phyloP scores from a whole-genome alignment of 2,888 invertebrate species.

The Exocentrus adspersus region DNA sequence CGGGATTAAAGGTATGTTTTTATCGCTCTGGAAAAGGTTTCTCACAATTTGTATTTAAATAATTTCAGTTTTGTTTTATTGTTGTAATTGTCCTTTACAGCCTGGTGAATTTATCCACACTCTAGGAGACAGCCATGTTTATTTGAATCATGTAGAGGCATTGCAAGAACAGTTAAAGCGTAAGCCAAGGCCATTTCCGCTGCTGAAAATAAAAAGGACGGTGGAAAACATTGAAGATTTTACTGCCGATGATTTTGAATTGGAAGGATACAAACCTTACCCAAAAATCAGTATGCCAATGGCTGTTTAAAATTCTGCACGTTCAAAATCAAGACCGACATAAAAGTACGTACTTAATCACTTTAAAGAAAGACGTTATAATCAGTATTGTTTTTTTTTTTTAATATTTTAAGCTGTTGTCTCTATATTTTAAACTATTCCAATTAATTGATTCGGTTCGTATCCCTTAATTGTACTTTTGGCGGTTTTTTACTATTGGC shows the following conservation, averaged over 20 bases:
- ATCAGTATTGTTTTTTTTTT: too few relatives aligned
- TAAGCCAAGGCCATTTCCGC: conserved; percentile 84
- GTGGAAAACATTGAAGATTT: conserved; percentile 89
- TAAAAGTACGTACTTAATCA: too few relatives aligned
- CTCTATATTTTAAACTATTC: too few relatives aligned
- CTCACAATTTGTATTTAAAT: too few relatives aligned
- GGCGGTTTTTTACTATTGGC: too few relatives aligned
- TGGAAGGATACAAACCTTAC: conserved; percentile 87
- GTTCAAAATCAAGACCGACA: neutral
- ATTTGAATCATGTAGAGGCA: conserved; percentile 88
- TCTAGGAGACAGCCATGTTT: conserved; percentile 95
- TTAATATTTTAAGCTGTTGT: too few relatives aligned
- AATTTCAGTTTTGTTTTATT: neutral
- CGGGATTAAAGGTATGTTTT: conserved; percentile 79
- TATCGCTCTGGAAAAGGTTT: too few relatives aligned
- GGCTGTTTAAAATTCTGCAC: conserved; percentile 50
- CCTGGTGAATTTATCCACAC: conserved; percentile 95
- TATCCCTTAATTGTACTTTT: too few relatives aligned
- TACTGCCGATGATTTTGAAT: conserved; percentile 83
- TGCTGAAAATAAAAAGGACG: conserved; percentile 77
- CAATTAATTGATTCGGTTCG: too few relatives aligned
- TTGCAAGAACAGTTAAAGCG: conserved; percentile 83
- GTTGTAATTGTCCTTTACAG: conserved; percentile 60
- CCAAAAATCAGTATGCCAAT: conserved; percentile 73
- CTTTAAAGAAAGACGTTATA: too few relatives aligned